phyloP scores from a whole-genome alignment of 64 coral and sea anemone genomes.

The Catalaphyllia jardinei region DNA sequence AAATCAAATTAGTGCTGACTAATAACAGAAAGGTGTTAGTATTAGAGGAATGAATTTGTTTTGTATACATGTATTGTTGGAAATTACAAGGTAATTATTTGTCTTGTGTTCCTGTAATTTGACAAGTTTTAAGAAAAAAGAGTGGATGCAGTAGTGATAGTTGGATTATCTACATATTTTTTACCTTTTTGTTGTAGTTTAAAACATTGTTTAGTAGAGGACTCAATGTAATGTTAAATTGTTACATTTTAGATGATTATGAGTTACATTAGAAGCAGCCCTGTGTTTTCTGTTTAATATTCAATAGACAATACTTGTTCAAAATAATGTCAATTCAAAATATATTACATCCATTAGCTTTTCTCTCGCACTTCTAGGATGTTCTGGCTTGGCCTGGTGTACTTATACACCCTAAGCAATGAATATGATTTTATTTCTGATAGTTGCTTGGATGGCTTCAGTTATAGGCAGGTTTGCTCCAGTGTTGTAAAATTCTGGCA shows the following conservation, averaged over 20 bases:
- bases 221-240: neutral
- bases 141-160: neutral
- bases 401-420: too few relatives aligned
- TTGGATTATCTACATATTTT: conserved; percentile 5
- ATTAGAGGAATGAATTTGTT: too few relatives aligned
- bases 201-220: neutral
- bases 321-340: too few relatives aligned
- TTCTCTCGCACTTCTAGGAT: too few relatives aligned
- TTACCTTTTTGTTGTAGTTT: neutral
- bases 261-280: neutral
- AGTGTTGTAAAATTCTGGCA: neutral
- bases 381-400: too few relatives aligned
- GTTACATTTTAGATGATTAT: conserved; percentile 23
- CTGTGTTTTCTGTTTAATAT: neutral
- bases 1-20: too few relatives aligned
- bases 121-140: neutral
- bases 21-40: too few relatives aligned
- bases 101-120: neutral
- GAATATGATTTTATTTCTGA: neutral
- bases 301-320: too few relatives aligned
- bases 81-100: neutral
- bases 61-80: neutral
- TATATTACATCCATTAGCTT: too few relatives aligned
- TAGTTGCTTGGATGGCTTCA: neutral
- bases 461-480: neutral